A percentile compares a stretch with the other conserved stretches of the same genome.
Conservation (phyloP, 2,888 invertebrate species). For the Drosophila pegasa region DNA sequence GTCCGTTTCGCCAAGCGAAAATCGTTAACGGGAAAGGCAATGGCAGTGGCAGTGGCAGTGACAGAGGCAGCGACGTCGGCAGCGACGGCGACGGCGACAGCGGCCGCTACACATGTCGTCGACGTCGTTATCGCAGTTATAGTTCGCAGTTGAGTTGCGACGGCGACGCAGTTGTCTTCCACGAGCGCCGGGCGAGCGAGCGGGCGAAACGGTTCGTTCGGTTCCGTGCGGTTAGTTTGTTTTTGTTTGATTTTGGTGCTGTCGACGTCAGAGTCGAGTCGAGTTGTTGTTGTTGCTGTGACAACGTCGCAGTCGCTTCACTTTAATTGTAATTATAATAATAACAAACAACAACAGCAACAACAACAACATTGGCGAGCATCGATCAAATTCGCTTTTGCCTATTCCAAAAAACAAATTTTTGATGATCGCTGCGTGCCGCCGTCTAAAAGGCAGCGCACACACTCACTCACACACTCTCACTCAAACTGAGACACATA, state of each 20-base stretch:
- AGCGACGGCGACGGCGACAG: conserved; percentile 5
- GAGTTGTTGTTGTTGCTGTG: conserved; percentile 36
- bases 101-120: conserved; percentile 7
- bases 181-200: conserved; percentile 16
- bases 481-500: conserved; percentile 22
- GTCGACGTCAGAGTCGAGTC: conserved; percentile 39
- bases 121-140: conserved; percentile 46
- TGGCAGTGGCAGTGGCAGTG: conserved; percentile 11
- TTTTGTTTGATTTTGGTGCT: conserved; percentile 22
- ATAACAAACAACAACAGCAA: conserved; percentile 22
- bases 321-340: conserved; percentile 61
- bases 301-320: conserved; percentile 41
- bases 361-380: conserved; percentile 15
- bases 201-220: conserved; percentile 15
- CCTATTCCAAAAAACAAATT: conserved; percentile 31
- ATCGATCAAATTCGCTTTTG: conserved; percentile 45
- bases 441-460: conserved; percentile 18
- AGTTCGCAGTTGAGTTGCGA: conserved; percentile 54
- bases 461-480: neutral
- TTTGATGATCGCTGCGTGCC: conserved; percentile 49
- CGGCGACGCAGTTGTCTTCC: conserved; percentile 47
- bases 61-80: conserved; percentile 8
- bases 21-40: conserved; percentile 70
- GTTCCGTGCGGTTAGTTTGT: conserved; percentile 5
- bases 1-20: conserved; percentile 52